Base-by-base conservation (phyloP, 1,140 invertebrate species). In the Gonioctena quinquepunctata region DNA sequence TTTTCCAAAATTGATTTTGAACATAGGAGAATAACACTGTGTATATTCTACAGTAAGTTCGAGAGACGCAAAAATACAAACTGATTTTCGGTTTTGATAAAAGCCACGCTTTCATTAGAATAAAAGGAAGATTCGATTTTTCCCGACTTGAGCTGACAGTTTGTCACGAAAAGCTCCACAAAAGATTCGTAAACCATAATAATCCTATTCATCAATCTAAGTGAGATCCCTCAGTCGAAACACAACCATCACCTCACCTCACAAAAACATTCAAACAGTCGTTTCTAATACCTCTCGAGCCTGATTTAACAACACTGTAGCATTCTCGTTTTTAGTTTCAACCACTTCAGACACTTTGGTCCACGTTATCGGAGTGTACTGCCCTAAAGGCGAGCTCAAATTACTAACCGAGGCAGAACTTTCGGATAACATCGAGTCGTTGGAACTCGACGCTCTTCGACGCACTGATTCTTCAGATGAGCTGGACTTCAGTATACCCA, bases 391-490 rank as follows among this genome's bases (percentile, higher is more conserved):
- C 1, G 79, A 78, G 68, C 72, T 73, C 23, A 66, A 60, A 64
- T 64, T 71, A 28, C 67, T 72, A 28, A 69, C 69, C 28, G 77
- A 74, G 22, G 77, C 28, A 3, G 75, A 78, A 67, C 69, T 76
- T 59, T 80, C 79, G 1, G 88, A 88, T 16, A 88, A 73, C n/a
- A 86, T 81, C 26, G 88, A 88, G 65, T 89, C 88, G 26, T 87
- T 88, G 3, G 87, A 88, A 72, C 87, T 90, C 1, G 88, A 89
- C 2, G 88, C 86, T 71, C 89, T 83, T 69, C 88, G 80, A 68
- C 87, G 79, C 79, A 89, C 87, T 2, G 88, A 90, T 75, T 90
- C 89, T 74, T 89, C 88, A 26, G 87, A 87, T 23, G 88, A 88
- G 73, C 82, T 82, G 2, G 86, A 88, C 77, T 90, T 88, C 66